Evolutionary conservation across 2,888 invertebrate genomes (phyloP).

Genomic region (Macrophya alboannulata): DNA sequence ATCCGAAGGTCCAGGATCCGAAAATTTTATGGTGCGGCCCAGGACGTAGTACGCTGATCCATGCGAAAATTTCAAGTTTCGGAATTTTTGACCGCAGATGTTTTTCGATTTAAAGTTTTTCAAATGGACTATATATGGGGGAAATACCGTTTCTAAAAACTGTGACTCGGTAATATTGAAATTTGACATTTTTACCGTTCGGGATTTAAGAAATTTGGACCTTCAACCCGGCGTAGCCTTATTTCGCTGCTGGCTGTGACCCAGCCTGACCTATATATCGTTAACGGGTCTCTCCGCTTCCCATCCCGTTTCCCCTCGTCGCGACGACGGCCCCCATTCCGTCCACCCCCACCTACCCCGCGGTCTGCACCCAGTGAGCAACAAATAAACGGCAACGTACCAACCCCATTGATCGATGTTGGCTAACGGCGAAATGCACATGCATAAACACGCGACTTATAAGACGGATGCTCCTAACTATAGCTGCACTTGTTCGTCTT

Average conservation of each 20-base stretch:
- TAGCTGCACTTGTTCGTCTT: neutral
- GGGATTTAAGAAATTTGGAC: too few relatives aligned
- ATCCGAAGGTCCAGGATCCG: too few relatives aligned
- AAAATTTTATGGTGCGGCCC: too few relatives aligned
- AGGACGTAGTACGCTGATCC: too few relatives aligned
- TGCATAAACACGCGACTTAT: constrained; percentile 17
- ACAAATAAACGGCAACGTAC: constrained; percentile 23
- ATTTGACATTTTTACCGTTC: neutral
- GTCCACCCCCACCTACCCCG: neutral
- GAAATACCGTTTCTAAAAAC: neutral
- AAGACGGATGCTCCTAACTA: too few relatives aligned
- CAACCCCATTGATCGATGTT: constrained; percentile 41
- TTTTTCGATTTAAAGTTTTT: too few relatives aligned
- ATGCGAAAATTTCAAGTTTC: too few relatives aligned
- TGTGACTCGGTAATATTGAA: neutral
- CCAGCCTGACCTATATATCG: constrained; percentile 39
- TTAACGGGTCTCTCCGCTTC: neutral
- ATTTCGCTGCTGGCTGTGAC: constrained; percentile 10
- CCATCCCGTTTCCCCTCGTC: neutral
- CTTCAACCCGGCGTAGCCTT: neutral
- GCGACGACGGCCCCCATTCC: neutral
- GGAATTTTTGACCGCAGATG: too few relatives aligned
- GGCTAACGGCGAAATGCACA: constrained; percentile 12
- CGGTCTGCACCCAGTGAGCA: constrained; percentile 6
- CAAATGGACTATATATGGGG: neutral